Evolutionary conservation across 2,888 invertebrate species (phyloP), one percentile per base, ranked within the genome.

Genomic region (Parnassius smintheus): DNA sequence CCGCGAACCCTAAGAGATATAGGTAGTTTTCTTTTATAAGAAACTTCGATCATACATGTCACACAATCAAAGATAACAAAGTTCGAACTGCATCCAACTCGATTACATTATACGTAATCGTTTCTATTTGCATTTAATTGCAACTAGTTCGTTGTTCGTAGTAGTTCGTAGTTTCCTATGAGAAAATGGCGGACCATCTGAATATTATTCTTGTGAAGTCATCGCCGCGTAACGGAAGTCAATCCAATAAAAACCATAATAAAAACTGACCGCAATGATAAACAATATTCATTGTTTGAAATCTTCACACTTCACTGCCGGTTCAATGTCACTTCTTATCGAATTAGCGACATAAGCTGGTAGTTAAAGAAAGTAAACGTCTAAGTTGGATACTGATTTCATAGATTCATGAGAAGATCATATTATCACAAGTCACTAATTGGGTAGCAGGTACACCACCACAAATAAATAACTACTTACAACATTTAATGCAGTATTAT

Each of bases 261-360:
- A 65, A 66, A 66, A 65, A 66, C 65, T 70, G 66, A 68, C 70
- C 67, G 67, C 68, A 69, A 53, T 65, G 65, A 64, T 53, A 62
- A 67, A 71, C 65, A 60, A 69, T 66, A 67, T 63, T 58, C 65
- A 68, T 70, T 73, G 70, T 71, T 61, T 59, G 65, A 66, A 70
- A 77, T 82, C 82, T 85, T 86, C 84, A 87, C 85, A 83, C 79
- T 83, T 79, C 81, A 77, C 76, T 82, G 78, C 69, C 69, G 61
- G 56, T 71, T 79, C 82, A 83, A 83, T 82, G 83, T 75, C 81
- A 52, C 1, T 48, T 50, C 10, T n/a, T 44, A 55, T 18, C 54
- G 44, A 76, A 56, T 45, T 25, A 54, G 18, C n/a, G 9, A 54
- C 25, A 57, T 50, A 49, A 57, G 12, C 7, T 25, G 22, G 48